A percentile compares a stretch with the other conserved stretches of the same genome.
phyloP scores from a whole-genome alignment of 2,797 vertebrate species.

The Falco biarmicus region DNA sequence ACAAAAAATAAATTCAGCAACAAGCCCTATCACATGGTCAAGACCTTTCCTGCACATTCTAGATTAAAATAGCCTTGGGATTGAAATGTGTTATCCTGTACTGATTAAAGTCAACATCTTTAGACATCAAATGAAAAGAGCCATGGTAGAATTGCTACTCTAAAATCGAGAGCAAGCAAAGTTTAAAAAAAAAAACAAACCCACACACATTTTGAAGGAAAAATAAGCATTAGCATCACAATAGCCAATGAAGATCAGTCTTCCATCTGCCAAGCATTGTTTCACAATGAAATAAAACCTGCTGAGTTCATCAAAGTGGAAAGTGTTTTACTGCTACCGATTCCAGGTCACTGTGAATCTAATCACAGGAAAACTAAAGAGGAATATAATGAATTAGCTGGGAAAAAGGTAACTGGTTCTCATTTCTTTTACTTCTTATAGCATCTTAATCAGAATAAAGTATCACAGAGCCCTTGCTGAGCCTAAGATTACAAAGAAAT shows the following conservation, averaged over 20 bases:
- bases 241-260: background rate
- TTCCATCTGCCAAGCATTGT: conserved; percentile 14
- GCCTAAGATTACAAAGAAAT: background rate
- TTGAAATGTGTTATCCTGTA: background rate
- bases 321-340: background rate
- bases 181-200: background rate
- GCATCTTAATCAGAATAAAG: conserved; percentile 1
- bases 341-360: conserved; percentile 18
- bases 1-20: background rate
- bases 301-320: conserved; percentile 32
- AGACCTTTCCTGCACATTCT: background rate
- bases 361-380: conserved; percentile 27
- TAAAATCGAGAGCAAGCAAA: background rate
- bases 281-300: conserved; percentile 43
- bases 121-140: background rate
- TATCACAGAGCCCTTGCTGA: background rate
- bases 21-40: background rate
- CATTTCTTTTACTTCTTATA: background rate
- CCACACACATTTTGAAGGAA: background rate
- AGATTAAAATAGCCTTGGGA: conserved; percentile 6
- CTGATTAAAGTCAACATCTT: conserved; percentile 10
- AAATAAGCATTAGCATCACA: background rate
- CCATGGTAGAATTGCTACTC: background rate
- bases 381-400: background rate
- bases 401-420: background rate